These are phyloP conservation scores for Ennomos erosarius DNA, from an alignment of 2,888 invertebrate genomes.

Conservation along the genomic window DNA sequence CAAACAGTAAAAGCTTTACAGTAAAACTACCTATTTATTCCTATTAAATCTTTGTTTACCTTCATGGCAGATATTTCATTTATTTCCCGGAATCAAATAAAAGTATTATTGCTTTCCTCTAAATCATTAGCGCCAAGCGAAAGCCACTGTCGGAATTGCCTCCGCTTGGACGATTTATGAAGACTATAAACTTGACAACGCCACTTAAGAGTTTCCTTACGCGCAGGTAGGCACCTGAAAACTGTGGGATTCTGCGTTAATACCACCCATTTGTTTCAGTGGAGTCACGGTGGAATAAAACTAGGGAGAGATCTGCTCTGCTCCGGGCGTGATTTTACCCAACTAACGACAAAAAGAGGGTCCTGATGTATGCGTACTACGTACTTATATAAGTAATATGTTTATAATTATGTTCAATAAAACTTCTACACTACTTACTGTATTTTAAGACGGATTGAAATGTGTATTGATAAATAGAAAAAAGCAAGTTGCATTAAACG, in stretches of 20 bases:
- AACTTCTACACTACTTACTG: no score
- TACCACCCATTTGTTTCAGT: constrained; percentile 36
- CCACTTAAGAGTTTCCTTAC: constrained; percentile 48
- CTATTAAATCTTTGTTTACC: no score
- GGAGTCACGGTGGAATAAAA: constrained; percentile 22
- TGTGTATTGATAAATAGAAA: no score
- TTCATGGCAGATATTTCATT: constrained; percentile 8
- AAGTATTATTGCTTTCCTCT: constrained; percentile 28
- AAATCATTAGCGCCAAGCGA: constrained; percentile 29
- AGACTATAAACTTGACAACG: constrained; percentile 55
- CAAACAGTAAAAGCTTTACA: no score
- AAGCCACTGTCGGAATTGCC: constrained; percentile 27
- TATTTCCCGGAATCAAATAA: constrained; percentile 37
- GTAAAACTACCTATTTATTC: no score
- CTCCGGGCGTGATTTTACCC: not conserved
- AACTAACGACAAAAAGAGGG: not conserved
- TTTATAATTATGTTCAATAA: no score
- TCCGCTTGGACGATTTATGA: constrained; percentile 48
- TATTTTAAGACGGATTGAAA: no score
- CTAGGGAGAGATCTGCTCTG: constrained; percentile 9
- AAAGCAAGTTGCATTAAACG: no score
- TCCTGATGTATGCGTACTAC: no score
- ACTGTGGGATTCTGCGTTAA: constrained; percentile 32
- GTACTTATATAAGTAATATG: no score
- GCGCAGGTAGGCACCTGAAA: constrained; percentile 30